These are phyloP conservation scores for Decapterus maruadsi DNA, from an alignment of 2,797 vertebrate species.

Conservation along the genomic window DNA sequence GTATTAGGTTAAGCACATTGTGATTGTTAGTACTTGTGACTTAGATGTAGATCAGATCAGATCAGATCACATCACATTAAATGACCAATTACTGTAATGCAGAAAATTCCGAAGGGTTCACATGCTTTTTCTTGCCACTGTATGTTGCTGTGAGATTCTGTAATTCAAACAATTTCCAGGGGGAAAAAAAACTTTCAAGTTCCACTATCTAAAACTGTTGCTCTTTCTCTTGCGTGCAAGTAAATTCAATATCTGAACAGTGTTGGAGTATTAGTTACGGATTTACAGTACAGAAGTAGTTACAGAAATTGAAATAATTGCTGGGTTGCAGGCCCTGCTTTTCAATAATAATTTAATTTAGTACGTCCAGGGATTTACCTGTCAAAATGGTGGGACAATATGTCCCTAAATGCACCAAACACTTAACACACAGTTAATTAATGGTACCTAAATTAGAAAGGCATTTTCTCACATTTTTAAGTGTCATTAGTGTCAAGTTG, in stretches of 20 bases:
- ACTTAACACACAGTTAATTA: too few species aligned
- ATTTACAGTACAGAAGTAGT: too few species aligned
- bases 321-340: not conserved
- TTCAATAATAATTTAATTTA: not conserved
- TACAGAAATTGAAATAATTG: not conserved
- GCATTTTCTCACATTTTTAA: conserved; percentile 30
- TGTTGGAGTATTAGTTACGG: not conserved
- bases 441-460: not conserved
- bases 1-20: too few species aligned
- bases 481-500: conserved; percentile 27
- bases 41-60: too few species aligned
- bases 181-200: not conserved
- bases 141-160: not conserved
- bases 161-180: not conserved
- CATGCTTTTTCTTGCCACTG: too few species aligned
- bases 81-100: too few species aligned
- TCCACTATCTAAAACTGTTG: not conserved
- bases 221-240: not conserved
- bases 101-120: too few species aligned
- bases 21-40: too few species aligned
- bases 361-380: not conserved
- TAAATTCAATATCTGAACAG: not conserved
- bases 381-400: conserved; percentile 1
- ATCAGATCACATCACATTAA: too few species aligned
- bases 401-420: not conserved